Evolutionary conservation across 2,888 invertebrate genomes (phyloP).

Genomic region (Cynaeus angustus): DNA sequence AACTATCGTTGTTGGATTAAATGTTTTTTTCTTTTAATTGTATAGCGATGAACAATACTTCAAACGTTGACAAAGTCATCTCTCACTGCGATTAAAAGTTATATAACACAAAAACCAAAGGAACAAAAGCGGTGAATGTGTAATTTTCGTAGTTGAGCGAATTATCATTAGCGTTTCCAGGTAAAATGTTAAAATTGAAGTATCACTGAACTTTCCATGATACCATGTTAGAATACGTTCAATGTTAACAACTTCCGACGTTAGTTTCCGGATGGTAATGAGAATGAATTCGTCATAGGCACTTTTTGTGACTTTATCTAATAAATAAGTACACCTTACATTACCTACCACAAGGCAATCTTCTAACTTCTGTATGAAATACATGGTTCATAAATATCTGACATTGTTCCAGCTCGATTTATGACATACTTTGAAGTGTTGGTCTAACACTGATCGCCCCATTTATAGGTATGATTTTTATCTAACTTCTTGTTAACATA

Average conservation of each 20-base stretch:
- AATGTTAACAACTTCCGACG: slow-evolving; percentile 35
- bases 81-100: neutral
- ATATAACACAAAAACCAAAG: too few species aligned
- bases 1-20: too few species aligned
- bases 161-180: too few species aligned
- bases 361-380: slow-evolving; percentile 4
- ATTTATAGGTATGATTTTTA: slow-evolving; percentile 11
- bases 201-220: slow-evolving; percentile 10
- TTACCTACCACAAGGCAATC: slow-evolving; percentile 25
- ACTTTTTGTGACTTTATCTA: slow-evolving; percentile 18
- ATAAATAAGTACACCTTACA: slow-evolving; percentile 23
- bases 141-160: too few species aligned
- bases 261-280: slow-evolving; percentile 40
- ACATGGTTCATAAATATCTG: slow-evolving; percentile 29
- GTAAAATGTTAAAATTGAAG: slow-evolving; percentile 10
- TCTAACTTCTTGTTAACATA: slow-evolving; percentile 2
- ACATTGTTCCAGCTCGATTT: slow-evolving; percentile 30
- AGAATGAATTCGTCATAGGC: slow-evolving; percentile 23
- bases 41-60: too few species aligned
- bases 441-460: slow-evolving; percentile 6
- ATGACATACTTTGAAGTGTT: slow-evolving; percentile 1
- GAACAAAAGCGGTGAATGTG: too few species aligned
- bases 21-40: too few species aligned
- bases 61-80: neutral
- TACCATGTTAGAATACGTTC: neutral